These are phyloP conservation scores for Aethes cnicana DNA, from an alignment of 2,888 invertebrate genomes.

Conservation along the genomic window DNA sequence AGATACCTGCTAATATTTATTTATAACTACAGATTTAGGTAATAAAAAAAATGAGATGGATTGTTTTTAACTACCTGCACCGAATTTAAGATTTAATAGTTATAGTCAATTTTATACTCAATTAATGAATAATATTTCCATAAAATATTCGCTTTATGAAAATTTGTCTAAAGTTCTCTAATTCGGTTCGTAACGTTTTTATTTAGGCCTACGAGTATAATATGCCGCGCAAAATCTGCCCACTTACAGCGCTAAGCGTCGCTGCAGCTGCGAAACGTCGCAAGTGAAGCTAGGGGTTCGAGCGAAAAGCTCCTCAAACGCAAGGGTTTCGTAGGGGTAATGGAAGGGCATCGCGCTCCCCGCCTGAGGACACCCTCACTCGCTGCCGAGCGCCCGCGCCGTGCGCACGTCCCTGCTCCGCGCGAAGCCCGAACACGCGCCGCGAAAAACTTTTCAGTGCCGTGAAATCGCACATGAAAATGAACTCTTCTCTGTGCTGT, in stretches of 20 bases:
- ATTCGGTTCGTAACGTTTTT: constrained; percentile 62
- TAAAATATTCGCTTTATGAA: no score
- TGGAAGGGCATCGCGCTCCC: constrained; percentile 68
- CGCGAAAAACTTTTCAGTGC: constrained; percentile 79
- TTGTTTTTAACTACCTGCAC: no score
- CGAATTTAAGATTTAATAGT: no score
- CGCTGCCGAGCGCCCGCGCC: constrained; percentile 60
- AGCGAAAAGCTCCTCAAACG: constrained; percentile 70
- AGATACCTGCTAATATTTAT: no score
- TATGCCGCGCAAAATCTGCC: constrained; percentile 76
- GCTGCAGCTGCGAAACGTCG: constrained; percentile 47
- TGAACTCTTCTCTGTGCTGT: constrained; percentile 67
- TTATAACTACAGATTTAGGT: no score
- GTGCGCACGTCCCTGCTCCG: constrained; percentile 53
- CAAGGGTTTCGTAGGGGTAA: constrained; percentile 65
- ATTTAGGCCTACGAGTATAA: constrained; percentile 79
- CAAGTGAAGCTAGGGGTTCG: constrained; percentile 48
- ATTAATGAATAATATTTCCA: no score
- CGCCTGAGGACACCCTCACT: constrained; percentile 64
- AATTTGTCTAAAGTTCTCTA: no score
- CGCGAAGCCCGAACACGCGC: constrained; percentile 40
- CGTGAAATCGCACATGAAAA: constrained; percentile 53
- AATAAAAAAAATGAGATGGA: no score
- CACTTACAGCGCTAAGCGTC: constrained; percentile 76
- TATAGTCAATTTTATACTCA: no score